Base-by-base conservation (phyloP, 2,797 vertebrate genomes). In the Anguilla pacifica region DNA sequence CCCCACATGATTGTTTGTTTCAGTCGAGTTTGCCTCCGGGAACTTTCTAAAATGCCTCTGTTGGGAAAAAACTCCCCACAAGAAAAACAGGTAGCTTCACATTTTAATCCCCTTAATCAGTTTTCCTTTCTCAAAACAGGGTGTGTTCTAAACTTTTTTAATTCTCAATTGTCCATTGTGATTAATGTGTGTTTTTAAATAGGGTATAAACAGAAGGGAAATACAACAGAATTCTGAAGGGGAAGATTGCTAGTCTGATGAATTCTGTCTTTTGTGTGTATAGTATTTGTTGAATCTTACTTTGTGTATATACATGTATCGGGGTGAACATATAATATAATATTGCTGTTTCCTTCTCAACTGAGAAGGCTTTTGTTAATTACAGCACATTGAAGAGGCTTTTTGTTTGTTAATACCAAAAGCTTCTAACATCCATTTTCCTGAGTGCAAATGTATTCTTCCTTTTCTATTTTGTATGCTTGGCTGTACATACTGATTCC, bases 71-170 rank as follows among this genome's bases (percentile, higher is more conserved):
- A 64, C 22, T 6, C 64, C 25, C n/a, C 7, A 67, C 25, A n/a
- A 67, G 64, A 67, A 67, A 67, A 67, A 67, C 25, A 15, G 13
- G 59, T 64, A 64, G 28, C 39, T 31, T 77, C 39, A 31, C 15
- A 77, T 85, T 83, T 85, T 85, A 85, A 85, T 55, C 11, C 7
- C 7, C 10, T 81, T 35, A 3, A 46, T 85, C 64, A n/a, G 57
- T 61, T 43, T 67, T 85, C 31, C 31, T 53, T 81, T 86, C 64
- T 22, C 85, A 86, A 51, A 51, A 86, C 72, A 86, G 85, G 70
- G 67, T 43, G 31, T 86, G 70, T 74, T 72, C 39, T 72, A 67
- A 86, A 59, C 43, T 31, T 53, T 35, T 86, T 43, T 43, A 43
- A 43, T 43, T 43, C 39, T 43, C 67, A 55, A 74, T 86, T 70